Percentiles rank a stretch among this genome's conserved stretches.
phyloP scores from a whole-genome alignment of 2,797 vertebrate species.

The Girardinus metallicus region DNA sequence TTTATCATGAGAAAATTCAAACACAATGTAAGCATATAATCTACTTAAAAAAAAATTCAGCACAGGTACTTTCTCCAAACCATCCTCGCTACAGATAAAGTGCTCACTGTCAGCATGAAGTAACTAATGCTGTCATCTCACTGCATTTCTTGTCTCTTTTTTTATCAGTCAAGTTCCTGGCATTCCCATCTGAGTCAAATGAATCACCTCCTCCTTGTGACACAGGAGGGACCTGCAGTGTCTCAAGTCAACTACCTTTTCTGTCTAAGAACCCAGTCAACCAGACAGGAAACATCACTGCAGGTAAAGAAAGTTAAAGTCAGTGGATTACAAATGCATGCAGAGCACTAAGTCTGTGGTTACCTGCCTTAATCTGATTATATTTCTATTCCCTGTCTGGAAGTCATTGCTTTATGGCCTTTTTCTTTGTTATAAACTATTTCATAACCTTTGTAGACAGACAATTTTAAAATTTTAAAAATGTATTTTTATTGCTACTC shows the following conservation, averaged over 20 bases:
- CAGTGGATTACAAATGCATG: neutral
- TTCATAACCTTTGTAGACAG: neutral
- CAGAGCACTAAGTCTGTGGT: neutral
- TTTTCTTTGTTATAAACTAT: neutral
- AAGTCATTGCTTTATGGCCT: neutral
- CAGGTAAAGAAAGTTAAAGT: slow-evolving; percentile 51
- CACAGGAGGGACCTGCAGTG: slow-evolving; percentile 63
- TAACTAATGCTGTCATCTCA: neutral
- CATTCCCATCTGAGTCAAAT: slow-evolving; percentile 49
- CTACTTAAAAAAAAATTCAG: neutral
- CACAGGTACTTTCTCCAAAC: neutral
- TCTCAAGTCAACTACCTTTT: slow-evolving; percentile 34
- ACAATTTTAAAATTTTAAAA: neutral
- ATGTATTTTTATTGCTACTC: neutral
- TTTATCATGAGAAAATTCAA: neutral
- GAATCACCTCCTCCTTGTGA: slow-evolving; percentile 52
- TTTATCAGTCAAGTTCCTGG: slow-evolving; percentile 71
- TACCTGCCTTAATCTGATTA: slow-evolving; percentile 9
- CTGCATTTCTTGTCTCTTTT: slow-evolving; percentile 34
- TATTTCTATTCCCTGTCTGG: neutral
- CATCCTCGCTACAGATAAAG: neutral
- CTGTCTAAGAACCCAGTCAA: slow-evolving; percentile 61
- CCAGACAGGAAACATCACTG: slow-evolving; percentile 57
- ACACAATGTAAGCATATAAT: neutral
- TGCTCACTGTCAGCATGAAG: neutral